Conservation (phyloP, 2,888 invertebrate genomes). For the Gortyna flavago region DNA sequence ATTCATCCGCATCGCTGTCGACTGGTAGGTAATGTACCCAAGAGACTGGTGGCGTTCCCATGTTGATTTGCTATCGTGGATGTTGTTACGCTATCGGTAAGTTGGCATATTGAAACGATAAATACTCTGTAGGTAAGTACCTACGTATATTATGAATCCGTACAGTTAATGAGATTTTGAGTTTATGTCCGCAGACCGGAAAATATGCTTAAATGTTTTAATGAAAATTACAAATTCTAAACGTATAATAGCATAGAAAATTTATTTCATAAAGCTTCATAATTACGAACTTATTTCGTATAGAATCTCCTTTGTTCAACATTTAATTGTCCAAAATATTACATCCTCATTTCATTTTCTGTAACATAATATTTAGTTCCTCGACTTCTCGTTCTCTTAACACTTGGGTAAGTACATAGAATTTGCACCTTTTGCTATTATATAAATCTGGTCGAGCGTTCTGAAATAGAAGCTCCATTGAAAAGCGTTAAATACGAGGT, state of each 20-base stretch:
- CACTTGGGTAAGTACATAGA: slow-evolving; percentile 21
- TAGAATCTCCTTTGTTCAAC: slow-evolving; percentile 14
- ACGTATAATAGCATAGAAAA: slow-evolving; percentile 2
- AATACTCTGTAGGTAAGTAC: not conserved
- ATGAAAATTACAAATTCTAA: not conserved
- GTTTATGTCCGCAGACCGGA: not conserved
- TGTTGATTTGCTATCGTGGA: not conserved
- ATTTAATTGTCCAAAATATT: slow-evolving; percentile 30
- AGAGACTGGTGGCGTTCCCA: too few species aligned
- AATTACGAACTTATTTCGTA: not conserved
- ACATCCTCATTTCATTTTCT: slow-evolving; percentile 11
- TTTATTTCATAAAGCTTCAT: slow-evolving; percentile 6
- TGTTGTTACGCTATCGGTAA: not conserved
- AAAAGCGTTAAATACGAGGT: slow-evolving; percentile 53
- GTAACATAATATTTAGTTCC: slow-evolving; percentile 33
- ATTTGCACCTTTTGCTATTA: slow-evolving; percentile 39
- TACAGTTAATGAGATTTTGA: not conserved
- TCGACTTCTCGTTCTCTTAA: not conserved
- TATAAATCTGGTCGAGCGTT: slow-evolving; percentile 31
- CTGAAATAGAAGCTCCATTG: slow-evolving; percentile 44
- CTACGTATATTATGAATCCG: too few species aligned
- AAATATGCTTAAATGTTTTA: not conserved
- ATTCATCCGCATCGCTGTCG: too few species aligned
- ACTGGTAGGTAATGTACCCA: too few species aligned
- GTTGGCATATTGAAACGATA: not conserved